phyloP scores from a whole-genome alignment of 2,888 invertebrate genomes.

The Agrochola macilenta region DNA sequence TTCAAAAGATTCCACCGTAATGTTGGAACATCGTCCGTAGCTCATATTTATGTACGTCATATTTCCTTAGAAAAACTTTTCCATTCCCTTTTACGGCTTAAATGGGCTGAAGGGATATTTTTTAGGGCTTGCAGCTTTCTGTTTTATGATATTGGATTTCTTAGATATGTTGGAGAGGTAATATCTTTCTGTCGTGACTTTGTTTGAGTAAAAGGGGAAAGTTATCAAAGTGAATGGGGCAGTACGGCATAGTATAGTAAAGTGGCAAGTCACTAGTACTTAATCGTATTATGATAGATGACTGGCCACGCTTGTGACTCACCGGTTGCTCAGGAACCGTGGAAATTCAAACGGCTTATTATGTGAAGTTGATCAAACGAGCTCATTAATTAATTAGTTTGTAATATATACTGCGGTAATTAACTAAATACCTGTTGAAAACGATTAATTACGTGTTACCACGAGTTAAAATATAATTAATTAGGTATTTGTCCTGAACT shows the following conservation, averaged over 20 bases:
- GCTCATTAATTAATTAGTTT: conserved; percentile 55
- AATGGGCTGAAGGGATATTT: conserved; percentile 80
- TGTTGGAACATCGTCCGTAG: conserved; percentile 83
- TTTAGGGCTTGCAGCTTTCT: conserved; percentile 78
- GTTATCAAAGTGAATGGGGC: conserved; percentile 44
- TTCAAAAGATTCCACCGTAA: conserved; percentile 73
- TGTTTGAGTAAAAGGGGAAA: conserved; percentile 52
- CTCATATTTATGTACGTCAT: conserved; percentile 85
- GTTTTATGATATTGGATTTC: conserved; percentile 81
- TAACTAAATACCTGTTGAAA: conserved; percentile 21
- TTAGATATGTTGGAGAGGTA: conserved; percentile 55
- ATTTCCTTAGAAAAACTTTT: conserved; percentile 82
- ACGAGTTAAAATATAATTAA: conserved; percentile 28
- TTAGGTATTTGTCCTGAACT: conserved; percentile 2
- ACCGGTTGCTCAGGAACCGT: conserved; percentile 55
- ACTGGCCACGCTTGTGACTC: conserved; percentile 75
- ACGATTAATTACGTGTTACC: conserved; percentile 36
- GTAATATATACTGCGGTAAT: conserved; percentile 33
- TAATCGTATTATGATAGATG: conserved; percentile 77
- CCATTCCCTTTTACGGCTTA: conserved; percentile 82
- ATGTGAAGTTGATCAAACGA: conserved; percentile 44
- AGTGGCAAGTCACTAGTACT: conserved; percentile 70
- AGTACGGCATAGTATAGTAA: conserved; percentile 33
- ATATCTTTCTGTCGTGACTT: conserved; percentile 55
- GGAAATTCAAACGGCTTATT: conserved; percentile 51